These are phyloP conservation scores for Tenthredo amoena DNA, from an alignment of 2,888 invertebrate genomes.

Conservation along the genomic window DNA sequence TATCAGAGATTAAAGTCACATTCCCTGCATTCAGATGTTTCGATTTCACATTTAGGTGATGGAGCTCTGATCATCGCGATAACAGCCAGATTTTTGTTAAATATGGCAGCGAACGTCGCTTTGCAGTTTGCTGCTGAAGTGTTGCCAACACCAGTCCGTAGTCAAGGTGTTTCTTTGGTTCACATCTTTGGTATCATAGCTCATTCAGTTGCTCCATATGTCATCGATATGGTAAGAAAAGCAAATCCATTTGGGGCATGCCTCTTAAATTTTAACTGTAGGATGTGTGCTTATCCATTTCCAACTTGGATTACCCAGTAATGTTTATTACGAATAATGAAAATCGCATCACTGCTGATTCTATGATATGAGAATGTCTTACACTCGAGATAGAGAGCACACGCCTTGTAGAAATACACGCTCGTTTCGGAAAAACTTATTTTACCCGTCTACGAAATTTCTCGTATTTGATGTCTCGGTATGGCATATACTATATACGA, in stretches of 20 bases:
- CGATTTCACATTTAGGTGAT: not conserved
- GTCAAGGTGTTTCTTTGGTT: constrained; percentile 91
- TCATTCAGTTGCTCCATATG: constrained; percentile 89
- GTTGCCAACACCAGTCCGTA: constrained; percentile 91
- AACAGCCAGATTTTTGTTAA: constrained; percentile 85
- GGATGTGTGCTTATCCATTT: too few relatives aligned
- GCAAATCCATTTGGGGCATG: not conserved
- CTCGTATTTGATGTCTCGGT: too few relatives aligned
- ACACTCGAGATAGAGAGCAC: too few relatives aligned
- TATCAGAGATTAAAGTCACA: not conserved
- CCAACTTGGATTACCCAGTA: too few relatives aligned
- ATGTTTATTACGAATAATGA: too few relatives aligned
- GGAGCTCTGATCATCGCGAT: not conserved
- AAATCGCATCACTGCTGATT: too few relatives aligned
- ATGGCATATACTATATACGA: too few relatives aligned
- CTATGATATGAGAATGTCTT: too few relatives aligned
- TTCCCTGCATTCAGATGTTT: not conserved
- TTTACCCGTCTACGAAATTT: too few relatives aligned
- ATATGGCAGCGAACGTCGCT: constrained; percentile 94
- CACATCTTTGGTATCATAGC: constrained; percentile 93
- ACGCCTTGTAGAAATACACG: too few relatives aligned
- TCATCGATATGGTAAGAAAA: constrained; percentile 87
- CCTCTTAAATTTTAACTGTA: too few relatives aligned
- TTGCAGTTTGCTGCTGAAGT: constrained; percentile 94
- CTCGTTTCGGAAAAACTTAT: too few relatives aligned